Conservation (phyloP, 2,888 invertebrate species). For the Eremobia ochroleuca region DNA sequence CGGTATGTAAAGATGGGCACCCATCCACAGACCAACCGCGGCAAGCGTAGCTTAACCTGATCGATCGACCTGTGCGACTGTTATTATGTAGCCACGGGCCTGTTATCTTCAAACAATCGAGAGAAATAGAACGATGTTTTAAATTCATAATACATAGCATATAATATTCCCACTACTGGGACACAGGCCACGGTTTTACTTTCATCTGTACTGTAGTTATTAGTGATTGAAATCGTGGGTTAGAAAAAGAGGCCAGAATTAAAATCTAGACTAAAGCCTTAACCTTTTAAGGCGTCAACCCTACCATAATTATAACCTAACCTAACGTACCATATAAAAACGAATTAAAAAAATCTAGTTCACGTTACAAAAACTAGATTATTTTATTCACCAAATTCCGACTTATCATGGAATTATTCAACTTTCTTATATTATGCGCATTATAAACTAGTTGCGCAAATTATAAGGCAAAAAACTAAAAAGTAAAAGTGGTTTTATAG, state of each 20-base stretch:
- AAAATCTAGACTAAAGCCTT: neutral
- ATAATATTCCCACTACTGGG: too few species aligned
- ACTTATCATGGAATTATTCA: constrained; percentile 58
- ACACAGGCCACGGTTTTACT: too few species aligned
- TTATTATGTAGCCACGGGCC: too few species aligned
- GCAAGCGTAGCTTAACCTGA: too few species aligned
- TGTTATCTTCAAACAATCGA: too few species aligned
- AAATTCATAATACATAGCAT: too few species aligned
- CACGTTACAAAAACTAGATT: neutral
- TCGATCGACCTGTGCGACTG: too few species aligned
- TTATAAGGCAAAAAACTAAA: constrained; percentile 55
- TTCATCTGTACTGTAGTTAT: too few species aligned
- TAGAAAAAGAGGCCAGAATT: neutral
- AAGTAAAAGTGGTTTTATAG: constrained; percentile 65
- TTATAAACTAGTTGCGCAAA: constrained; percentile 57
- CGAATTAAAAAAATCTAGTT: neutral
- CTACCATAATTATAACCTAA: neutral
- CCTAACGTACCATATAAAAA: constrained; percentile 13
- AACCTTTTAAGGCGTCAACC: too few species aligned
- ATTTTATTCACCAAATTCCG: constrained; percentile 34
- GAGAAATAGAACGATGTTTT: too few species aligned
- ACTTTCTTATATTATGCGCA: constrained; percentile 58
- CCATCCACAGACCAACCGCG: too few species aligned
- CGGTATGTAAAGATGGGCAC: too few species aligned
- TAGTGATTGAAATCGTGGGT: neutral